Evolutionary conservation across 2,113 vertebrate genomes (phyloP).

Genomic region (Anser brachyrhynchus): DNA sequence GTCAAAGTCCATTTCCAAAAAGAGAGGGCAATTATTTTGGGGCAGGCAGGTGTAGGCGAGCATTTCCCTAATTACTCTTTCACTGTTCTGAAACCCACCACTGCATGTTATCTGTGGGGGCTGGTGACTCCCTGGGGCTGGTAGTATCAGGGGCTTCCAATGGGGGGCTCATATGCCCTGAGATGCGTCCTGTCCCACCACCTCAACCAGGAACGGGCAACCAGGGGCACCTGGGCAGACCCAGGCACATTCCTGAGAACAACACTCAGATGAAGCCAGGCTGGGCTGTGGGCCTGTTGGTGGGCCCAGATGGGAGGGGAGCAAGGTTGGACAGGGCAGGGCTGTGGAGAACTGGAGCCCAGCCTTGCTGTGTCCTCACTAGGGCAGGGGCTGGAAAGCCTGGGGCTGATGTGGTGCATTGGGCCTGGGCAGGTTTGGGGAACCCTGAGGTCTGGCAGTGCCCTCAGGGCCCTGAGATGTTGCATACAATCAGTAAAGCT

Average conservation of each 20-base stretch:
- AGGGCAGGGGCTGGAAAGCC: accelerated
- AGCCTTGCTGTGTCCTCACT: accelerated
- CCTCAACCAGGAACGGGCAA: background rate
- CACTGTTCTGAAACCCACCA: no score
- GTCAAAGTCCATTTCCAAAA: background rate
- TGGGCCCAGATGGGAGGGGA: accelerated
- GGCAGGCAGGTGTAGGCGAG: no score
- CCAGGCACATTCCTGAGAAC: background rate
- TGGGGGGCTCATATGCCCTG: accelerated
- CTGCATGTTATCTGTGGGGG: no score
- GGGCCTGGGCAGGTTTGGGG: background rate
- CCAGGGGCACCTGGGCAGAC: accelerated
- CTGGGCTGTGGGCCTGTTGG: accelerated
- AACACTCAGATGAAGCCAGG: accelerated
- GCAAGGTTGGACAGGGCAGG: background rate
- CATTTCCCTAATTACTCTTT: no score
- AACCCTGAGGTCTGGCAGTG: accelerated
- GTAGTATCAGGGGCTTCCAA: no score
- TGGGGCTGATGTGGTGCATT: background rate
- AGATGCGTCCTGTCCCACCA: background rate
- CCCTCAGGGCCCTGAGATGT: background rate
- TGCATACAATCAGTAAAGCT: background rate
- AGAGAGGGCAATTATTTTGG: no score
- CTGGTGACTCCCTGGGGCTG: no score
- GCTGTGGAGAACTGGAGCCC: background rate